Evolutionary conservation across 1,140 invertebrate genomes (phyloP), one percentile per base, ranked within the genome.

Genomic region (Lepidurus couesii): DNA sequence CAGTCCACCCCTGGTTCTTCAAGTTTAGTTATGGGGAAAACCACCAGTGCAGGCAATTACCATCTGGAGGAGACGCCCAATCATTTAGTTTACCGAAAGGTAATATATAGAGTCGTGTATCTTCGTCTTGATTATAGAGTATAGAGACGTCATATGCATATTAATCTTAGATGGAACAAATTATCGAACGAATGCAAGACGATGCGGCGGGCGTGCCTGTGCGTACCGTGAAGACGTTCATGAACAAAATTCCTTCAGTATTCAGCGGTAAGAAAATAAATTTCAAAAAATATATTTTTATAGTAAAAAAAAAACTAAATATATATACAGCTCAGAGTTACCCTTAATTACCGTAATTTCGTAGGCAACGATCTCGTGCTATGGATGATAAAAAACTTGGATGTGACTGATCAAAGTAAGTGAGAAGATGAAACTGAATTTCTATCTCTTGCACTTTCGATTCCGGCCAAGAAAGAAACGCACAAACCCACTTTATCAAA

Each of bases 201-300:
- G 95, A 98, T 86, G 90, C 89, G 24, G 90, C 89, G 11, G 98
- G 98, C 21, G 96, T 99, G 3, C 95, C 96, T 1, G 97, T 99
- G 1, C 90, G 92, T 82, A 99, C 98, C 3, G 98, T 99, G 6
- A 99, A 99, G 87, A 97, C 93, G 84, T 99, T 99, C 84, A 97
- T 98, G 93, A 95, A 95, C 53, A 99, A 98, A 89, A 97, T 99
- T 82, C 98, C 98, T 42, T 98, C 96, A 78, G 93, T 95, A 77
- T 95, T 95, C 84, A 94, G 93, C 80, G 92, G 96, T 92, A 85
- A 88, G 82, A 81, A 24, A 24, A 24, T 24, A 0, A 24, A 0
- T 24, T 24, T 24, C 1, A 24, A 24, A 24, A 24, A 24, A 24
- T 24, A 24, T 24, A 24, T 24, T 0, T 76, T 42, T 10, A 10